Conservation (phyloP, 2,113 vertebrate species). For the Ancistrus triradiatus region DNA sequence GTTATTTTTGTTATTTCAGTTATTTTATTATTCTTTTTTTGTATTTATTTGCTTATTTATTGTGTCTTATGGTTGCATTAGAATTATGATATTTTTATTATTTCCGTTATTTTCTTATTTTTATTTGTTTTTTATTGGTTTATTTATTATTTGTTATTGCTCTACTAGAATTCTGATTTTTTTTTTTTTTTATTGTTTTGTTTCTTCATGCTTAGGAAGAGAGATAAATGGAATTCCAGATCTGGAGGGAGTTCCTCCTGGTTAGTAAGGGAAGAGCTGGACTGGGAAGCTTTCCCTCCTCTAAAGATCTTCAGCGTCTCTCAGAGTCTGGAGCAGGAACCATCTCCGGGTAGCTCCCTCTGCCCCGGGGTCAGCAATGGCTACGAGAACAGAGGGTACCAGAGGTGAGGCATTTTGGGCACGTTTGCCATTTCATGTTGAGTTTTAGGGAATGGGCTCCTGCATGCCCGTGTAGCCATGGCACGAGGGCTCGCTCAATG, state of each 20-base stretch:
- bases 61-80: too few relatives aligned
- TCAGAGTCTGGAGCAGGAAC: slow-evolving; percentile 62
- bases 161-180: too few relatives aligned
- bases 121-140: too few relatives aligned
- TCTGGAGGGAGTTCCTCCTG: slow-evolving; percentile 60
- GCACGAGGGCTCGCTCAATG: too few relatives aligned
- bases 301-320: slow-evolving; percentile 71
- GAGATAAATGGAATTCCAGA: slow-evolving; percentile 52
- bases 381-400: slow-evolving; percentile 72
- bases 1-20: too few relatives aligned
- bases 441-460: neutral
- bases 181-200: neutral
- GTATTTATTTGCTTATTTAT: too few relatives aligned
- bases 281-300: slow-evolving; percentile 68
- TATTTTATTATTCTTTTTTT: too few relatives aligned
- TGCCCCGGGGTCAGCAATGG: slow-evolving; percentile 59
- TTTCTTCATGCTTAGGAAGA: slow-evolving; percentile 48
- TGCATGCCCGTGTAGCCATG: too few relatives aligned
- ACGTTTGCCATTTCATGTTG: neutral
- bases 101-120: too few relatives aligned
- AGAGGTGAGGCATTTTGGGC: slow-evolving; percentile 58
- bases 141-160: too few relatives aligned
- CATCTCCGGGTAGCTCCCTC: slow-evolving; percentile 62
- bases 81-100: too few relatives aligned
- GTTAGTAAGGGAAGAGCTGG: slow-evolving; percentile 66